Base-by-base conservation (phyloP, 92 coral and sea anemone genomes). In the Galaxea fascicularis region DNA sequence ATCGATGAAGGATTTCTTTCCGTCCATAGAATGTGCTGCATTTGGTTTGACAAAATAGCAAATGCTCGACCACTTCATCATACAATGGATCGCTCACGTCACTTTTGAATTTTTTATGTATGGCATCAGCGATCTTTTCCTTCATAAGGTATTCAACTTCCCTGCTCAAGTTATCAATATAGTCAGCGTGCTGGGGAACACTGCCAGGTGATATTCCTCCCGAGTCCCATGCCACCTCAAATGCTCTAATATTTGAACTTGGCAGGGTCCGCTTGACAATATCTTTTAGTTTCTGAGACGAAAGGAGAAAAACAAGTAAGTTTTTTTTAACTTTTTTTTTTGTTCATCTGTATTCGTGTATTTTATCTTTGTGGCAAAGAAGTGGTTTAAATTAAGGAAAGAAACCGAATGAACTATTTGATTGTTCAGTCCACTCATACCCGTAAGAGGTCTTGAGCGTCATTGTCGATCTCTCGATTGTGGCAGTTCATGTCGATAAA, bases 41-140 rank as follows among this genome's bases (percentile, higher is more conserved):
- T 68, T 91, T 91, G 77, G 91, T 88, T 59, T 87, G 94, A 58
- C 94, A 91, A 78, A 91, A 91, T 25, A 74, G 18, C 70, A 91
- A 71, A 57, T 91, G 94, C 16, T 91, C 92, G 1, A 83, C 68
- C 10, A 77, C 89, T 66, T 91, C 94, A 25, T 91, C 94, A 62
- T 87, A 91, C 62, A 83, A 64, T 6, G 83, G 56, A 71, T 91
- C 91, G 51, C 78, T 91, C 18, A 91, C 89, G 16, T 87, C 94
- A 10, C 82, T 73, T 54, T 49, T 63, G 12, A 59, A 60, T 51
- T 91, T 82, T 65, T 49, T 73, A 86, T 78, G 74, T 57, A 91
- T 87, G 31, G 89, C 83, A 18, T 71, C 46, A 18, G 73, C 65
- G 47, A 91, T 91, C 59, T 79, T 77, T n/a, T 71, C 74, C 82